Conservation (phyloP, 2,113 vertebrate genomes). For the Acrocephalus arundinaceus region DNA sequence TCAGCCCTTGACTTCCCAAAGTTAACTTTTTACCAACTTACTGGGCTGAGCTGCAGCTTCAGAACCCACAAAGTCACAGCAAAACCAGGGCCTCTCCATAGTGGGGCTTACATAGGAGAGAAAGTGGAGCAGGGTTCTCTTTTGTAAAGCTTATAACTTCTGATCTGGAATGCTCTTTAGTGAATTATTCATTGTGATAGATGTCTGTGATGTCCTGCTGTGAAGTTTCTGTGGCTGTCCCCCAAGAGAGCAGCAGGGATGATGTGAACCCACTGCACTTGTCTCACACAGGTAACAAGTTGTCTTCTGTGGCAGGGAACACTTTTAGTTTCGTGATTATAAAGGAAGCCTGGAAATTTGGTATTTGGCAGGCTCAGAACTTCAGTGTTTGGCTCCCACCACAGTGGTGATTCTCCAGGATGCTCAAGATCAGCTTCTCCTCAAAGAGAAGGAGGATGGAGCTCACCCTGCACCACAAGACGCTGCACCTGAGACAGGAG, state of each 20-base stretch:
- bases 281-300: not conserved
- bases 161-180: not conserved
- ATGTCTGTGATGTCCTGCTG: not conserved
- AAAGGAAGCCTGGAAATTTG: not conserved
- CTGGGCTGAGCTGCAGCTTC: not conserved
- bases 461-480: not conserved
- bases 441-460: not conserved
- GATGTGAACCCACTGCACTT: not conserved
- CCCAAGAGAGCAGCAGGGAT: not conserved
- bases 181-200: not conserved
- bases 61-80: accelerated
- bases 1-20: not conserved
- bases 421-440: not conserved
- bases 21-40: not conserved
- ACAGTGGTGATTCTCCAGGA: not conserved
- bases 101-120: not conserved
- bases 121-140: not conserved
- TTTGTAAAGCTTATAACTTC: not conserved
- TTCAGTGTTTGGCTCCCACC: not conserved
- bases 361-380: not conserved
- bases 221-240: not conserved
- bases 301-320: not conserved
- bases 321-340: not conserved
- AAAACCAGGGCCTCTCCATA: not conserved
- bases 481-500: not conserved